Conservation (phyloP, 1,140 invertebrate genomes). For the Lysiphlebus fabarum region DNA sequence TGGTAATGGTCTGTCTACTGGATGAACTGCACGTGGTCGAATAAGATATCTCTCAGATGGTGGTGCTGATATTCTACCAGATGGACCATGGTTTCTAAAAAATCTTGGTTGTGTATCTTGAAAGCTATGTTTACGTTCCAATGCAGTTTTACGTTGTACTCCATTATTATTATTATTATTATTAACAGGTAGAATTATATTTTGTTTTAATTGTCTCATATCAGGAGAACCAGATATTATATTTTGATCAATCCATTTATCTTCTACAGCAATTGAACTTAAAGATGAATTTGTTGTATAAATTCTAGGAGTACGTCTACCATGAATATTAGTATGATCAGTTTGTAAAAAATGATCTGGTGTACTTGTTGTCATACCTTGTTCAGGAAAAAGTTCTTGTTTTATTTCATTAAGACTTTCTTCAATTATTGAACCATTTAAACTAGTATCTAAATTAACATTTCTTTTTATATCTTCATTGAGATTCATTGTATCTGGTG, state of each 20-base stretch:
- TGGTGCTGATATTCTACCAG: constrained; percentile 47
- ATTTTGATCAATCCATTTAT: constrained; percentile 42
- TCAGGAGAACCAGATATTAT: constrained; percentile 34
- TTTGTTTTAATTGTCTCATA: constrained; percentile 33
- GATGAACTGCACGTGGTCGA: constrained; percentile 40
- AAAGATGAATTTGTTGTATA: constrained; percentile 39
- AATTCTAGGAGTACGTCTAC: constrained; percentile 28
- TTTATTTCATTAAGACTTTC: constrained; percentile 47
- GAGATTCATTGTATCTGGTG: constrained; percentile 48
- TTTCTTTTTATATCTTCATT: constrained; percentile 51
- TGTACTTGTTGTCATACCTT: constrained; percentile 42
- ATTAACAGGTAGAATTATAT: neutral
- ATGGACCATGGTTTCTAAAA: constrained; percentile 42
- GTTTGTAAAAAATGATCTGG: constrained; percentile 42
- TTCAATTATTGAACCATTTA: constrained; percentile 44
- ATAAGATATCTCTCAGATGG: constrained; percentile 42
- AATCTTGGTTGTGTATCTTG: constrained; percentile 42
- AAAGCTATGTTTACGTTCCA: constrained; percentile 49
- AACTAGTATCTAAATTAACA: constrained; percentile 45
- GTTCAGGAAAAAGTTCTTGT: constrained; percentile 44
- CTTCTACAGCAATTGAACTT: constrained; percentile 39
- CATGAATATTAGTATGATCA: constrained; percentile 28
- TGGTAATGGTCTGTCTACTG: constrained; percentile 44
- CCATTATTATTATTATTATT: constrained; percentile 15
- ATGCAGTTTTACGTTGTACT: constrained; percentile 29